These are phyloP conservation scores for Odocoileus hemionus DNA, from an alignment of 2,113 vertebrate genomes.

Conservation along the genomic window DNA sequence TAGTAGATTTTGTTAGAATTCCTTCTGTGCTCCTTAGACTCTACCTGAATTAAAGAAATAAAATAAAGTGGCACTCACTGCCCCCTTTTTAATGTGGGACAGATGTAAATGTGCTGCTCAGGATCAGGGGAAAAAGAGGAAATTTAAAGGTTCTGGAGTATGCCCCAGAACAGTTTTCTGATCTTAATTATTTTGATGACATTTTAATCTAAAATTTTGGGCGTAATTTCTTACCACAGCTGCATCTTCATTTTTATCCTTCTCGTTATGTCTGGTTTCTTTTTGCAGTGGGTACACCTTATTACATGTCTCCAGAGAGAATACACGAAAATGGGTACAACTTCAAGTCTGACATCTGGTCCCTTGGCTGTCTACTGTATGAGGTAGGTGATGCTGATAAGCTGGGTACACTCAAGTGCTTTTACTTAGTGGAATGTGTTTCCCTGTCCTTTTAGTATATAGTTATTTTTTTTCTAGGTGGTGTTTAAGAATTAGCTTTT, in stretches of 20 bases:
- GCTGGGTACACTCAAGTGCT: not conserved
- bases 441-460: not conserved
- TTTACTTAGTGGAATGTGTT: not conserved
- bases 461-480: not conserved
- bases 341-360: slow-evolving; percentile 93
- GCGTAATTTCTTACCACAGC: not conserved
- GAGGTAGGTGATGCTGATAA: slow-evolving; percentile 79
- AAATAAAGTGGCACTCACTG: not conserved
- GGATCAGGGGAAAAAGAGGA: not conserved
- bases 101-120: not conserved
- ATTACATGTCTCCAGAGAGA: slow-evolving; percentile 91
- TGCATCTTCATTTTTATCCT: not conserved
- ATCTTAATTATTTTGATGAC: not conserved
- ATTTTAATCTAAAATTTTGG: not conserved
- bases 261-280: not conserved
- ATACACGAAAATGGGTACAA: slow-evolving; percentile 92
- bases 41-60: not conserved
- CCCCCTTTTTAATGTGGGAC: not conserved
- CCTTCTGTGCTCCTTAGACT: not conserved
- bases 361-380: slow-evolving; percentile 84
- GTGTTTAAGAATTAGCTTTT: not conserved
- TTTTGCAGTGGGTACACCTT: slow-evolving; percentile 88
- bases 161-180: not conserved
- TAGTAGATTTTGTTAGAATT: not conserved
- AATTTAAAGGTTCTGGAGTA: not conserved